Percentiles rank a stretch among this genome's conserved stretches.
Evolutionary conservation across 2,113 vertebrate genomes (phyloP).

Genomic region (Poecilia latipinna): DNA sequence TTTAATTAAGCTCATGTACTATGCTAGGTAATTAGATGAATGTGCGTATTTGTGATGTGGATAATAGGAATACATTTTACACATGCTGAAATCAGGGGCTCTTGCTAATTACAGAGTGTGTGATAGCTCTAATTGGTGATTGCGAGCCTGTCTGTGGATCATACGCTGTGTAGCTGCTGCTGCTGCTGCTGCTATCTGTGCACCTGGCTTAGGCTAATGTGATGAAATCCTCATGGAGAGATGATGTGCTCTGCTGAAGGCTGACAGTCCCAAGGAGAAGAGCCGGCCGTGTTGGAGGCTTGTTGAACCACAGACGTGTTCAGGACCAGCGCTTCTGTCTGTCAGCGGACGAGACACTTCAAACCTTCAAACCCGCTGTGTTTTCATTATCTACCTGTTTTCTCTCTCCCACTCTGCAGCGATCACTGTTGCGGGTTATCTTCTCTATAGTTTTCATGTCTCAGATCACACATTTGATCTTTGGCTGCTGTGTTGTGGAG

Average conservation of each 20-base stretch:
- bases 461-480: constrained; percentile 66
- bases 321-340: constrained; percentile 61
- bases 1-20: constrained; percentile 76
- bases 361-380: constrained; percentile 57
- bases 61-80: constrained; percentile 75
- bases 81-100: constrained; percentile 70
- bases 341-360: constrained; percentile 44
- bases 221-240: constrained; percentile 68
- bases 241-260: constrained; percentile 69
- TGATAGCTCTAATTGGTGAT: constrained; percentile 68
- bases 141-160: constrained; percentile 45
- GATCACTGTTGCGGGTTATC: constrained; percentile 43
- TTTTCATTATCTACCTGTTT: constrained; percentile 68
- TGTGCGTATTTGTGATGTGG: constrained; percentile 75
- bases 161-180: constrained; percentile 29
- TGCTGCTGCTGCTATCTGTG: constrained; percentile 40
- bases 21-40: constrained; percentile 74
- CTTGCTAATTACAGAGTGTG: constrained; percentile 71
- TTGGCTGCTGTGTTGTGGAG: constrained; percentile 44
- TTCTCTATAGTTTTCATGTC: constrained; percentile 56
- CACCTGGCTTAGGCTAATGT: constrained; percentile 58
- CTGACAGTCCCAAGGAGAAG: constrained; percentile 62
- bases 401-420: constrained; percentile 7
- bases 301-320: constrained; percentile 69
- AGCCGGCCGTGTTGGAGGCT: constrained; percentile 54